A percentile compares a stretch with the other conserved stretches of the same genome.
phyloP scores from a whole-genome alignment of 1,140 invertebrate species.

The Laupala kohalensis region DNA sequence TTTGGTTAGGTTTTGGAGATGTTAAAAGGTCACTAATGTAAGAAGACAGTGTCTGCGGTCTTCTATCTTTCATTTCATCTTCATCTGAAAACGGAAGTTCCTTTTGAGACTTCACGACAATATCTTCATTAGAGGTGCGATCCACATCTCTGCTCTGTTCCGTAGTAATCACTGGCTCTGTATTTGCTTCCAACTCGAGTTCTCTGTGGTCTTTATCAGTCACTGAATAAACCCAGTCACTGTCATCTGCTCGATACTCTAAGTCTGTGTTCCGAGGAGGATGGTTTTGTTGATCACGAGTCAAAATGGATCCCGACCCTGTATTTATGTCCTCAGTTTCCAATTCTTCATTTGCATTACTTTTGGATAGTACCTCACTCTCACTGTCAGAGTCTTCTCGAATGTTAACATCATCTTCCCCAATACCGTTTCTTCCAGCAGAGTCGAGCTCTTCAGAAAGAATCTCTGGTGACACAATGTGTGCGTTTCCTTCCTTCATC shows the following conservation, averaged over 20 bases:
- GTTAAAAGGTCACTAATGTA: background rate
- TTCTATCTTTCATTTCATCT: background rate
- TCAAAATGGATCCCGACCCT: background rate
- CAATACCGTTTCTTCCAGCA: too few relatives aligned
- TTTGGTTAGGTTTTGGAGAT: slow-evolving; percentile 16
- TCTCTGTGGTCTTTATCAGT: background rate
- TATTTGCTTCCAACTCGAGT: background rate
- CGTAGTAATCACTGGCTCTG: background rate
- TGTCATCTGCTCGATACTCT: slow-evolving; percentile 13
- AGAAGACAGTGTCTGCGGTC: background rate
- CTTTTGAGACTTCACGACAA: background rate
- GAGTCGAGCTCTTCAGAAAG: too few relatives aligned
- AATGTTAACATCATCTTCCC: background rate
- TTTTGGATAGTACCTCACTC: background rate
- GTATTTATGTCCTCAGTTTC: background rate
- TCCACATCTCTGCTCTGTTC: background rate
- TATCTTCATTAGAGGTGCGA: background rate
- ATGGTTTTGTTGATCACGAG: background rate
- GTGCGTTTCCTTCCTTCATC: background rate
- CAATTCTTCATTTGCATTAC: too few relatives aligned
- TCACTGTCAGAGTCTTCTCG: background rate
- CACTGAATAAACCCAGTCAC: slow-evolving; percentile 8
- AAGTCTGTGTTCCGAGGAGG: background rate
- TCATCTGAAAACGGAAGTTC: background rate
- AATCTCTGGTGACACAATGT: background rate